Conservation (phyloP, 2,888 invertebrate genomes). For the Sympetrum striolatum region DNA sequence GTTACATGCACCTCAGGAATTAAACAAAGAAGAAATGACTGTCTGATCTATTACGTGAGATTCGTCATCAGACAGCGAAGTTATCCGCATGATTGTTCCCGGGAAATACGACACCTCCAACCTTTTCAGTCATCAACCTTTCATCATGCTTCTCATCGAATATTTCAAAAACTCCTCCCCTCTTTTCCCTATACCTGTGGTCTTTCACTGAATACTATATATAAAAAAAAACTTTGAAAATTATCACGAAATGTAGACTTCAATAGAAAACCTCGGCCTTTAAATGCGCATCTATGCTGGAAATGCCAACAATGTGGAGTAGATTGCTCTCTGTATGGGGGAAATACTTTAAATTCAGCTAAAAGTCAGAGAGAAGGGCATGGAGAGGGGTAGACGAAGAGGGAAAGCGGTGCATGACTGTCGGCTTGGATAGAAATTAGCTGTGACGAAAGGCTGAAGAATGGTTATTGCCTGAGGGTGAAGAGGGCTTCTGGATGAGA, state of each 20-base stretch:
- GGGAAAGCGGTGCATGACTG: background rate
- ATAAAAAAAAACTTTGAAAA: background rate
- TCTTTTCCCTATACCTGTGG: too few relatives aligned
- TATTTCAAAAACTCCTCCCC: too few relatives aligned
- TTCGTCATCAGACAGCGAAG: too few relatives aligned
- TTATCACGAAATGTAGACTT: background rate
- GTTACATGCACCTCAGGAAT: too few relatives aligned
- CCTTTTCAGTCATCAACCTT: too few relatives aligned
- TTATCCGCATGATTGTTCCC: too few relatives aligned
- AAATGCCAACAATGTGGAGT: constrained; percentile 10
- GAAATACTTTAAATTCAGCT: background rate
- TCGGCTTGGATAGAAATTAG: background rate
- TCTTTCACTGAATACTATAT: too few relatives aligned
- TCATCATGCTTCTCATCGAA: too few relatives aligned
- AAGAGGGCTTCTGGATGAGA: background rate
- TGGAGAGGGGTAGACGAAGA: background rate
- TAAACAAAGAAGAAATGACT: too few relatives aligned
- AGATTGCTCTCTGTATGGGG: background rate
- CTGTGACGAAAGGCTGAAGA: constrained; percentile 5
- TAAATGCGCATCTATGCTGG: background rate
- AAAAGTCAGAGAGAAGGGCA: background rate
- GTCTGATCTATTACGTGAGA: too few relatives aligned
- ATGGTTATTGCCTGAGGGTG: background rate
- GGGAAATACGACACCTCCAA: too few relatives aligned
- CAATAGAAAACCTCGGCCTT: background rate